Conservation (phyloP, 2,888 invertebrate species). For the Drosophila sordidapex region DNA sequence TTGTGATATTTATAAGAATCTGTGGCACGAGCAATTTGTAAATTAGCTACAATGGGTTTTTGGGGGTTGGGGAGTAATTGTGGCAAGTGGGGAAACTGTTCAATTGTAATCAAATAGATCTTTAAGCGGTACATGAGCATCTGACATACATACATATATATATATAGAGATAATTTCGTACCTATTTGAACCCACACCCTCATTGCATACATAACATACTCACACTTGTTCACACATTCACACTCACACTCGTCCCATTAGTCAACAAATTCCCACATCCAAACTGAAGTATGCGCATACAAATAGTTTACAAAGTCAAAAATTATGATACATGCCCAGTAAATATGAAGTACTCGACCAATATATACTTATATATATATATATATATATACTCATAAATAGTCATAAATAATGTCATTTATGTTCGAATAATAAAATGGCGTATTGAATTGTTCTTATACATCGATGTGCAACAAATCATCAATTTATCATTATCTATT, state of each 20-base stretch:
- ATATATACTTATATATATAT: neutral
- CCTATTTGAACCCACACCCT: neutral
- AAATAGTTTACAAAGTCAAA: neutral
- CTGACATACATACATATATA: neutral
- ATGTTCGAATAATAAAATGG: neutral
- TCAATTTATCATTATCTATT: neutral
- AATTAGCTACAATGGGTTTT: slow-evolving; percentile 58
- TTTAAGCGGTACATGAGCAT: neutral
- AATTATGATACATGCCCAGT: neutral
- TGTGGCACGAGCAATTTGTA: slow-evolving; percentile 73
- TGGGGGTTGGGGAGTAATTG: neutral
- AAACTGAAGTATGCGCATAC: neutral
- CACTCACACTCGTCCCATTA: neutral
- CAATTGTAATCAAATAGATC: slow-evolving; percentile 24
- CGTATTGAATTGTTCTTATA: neutral
- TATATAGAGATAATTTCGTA: neutral
- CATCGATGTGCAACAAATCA: neutral
- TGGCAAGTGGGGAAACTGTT: neutral
- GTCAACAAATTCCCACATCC: neutral
- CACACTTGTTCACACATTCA: neutral
- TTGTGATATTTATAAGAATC: slow-evolving; percentile 47
- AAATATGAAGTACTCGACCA: neutral
- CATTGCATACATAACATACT: slow-evolving; percentile 1
- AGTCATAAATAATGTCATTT: neutral
- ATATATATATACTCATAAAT: neutral